These are phyloP conservation scores for Telenomus remus DNA, from an alignment of 1,140 invertebrate species.

Conservation along the genomic window DNA sequence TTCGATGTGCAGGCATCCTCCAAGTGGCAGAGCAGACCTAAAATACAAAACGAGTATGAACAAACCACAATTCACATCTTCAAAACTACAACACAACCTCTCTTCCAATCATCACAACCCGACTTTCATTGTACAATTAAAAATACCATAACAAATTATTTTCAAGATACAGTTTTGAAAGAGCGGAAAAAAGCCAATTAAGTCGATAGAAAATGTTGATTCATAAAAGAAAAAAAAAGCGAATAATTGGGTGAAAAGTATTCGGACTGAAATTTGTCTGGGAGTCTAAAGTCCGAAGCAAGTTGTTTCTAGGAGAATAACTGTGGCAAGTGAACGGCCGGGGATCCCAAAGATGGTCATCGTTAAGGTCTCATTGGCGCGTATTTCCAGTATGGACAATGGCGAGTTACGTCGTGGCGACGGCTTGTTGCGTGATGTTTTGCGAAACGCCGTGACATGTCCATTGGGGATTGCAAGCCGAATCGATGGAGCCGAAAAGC, in stretches of 20 bases:
- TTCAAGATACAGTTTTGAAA: too few relatives aligned
- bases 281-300: background rate
- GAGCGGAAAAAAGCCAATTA: too few relatives aligned
- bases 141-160: too few relatives aligned
- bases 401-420: background rate
- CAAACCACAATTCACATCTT: background rate
- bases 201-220: too few relatives aligned
- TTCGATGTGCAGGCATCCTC: constrained; percentile 98
- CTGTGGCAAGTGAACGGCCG: constrained; percentile 40
- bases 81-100: too few relatives aligned
- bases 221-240: too few relatives aligned
- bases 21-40: constrained; percentile 93
- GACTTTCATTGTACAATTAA: too few relatives aligned
- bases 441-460: constrained; percentile 18
- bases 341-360: constrained; percentile 67
- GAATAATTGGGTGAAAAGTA: too few relatives aligned
- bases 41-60: background rate
- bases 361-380: constrained; percentile 54
- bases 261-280: too few relatives aligned
- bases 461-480: constrained; percentile 42
- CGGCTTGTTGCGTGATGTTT: constrained; percentile 17
- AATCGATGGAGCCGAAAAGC: constrained; percentile 60
- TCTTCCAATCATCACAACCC: too few relatives aligned
- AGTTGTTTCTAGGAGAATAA: constrained; percentile 63
- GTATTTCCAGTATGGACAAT: constrained; percentile 21